Percentiles rank a stretch among this genome's conserved stretches.
Conservation (phyloP, 2,888 invertebrate genomes). For the Plebejus argus region DNA sequence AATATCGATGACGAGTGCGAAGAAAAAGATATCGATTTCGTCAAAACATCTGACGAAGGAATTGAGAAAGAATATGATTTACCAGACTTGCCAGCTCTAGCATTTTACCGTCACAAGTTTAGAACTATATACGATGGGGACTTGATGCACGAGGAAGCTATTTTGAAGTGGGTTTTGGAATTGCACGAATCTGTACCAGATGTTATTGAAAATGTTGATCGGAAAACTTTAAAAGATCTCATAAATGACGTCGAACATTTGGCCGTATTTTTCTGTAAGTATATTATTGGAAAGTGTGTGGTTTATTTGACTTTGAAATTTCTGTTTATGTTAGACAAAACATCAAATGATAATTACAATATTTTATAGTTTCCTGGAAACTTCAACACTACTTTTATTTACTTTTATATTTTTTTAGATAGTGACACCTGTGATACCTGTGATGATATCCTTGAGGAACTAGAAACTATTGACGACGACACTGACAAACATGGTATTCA, state of each 20-base stretch:
- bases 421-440: constrained; percentile 93
- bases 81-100: constrained; percentile 88
- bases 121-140: constrained; percentile 94
- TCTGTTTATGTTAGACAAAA: not conserved
- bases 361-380: not conserved
- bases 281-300: not conserved
- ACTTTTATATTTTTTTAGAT: constrained; percentile 72
- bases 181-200: constrained; percentile 92
- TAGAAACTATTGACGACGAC: constrained; percentile 96
- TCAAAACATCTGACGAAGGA: constrained; percentile 94
- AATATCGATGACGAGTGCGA: constrained; percentile 97
- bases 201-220: constrained; percentile 94
- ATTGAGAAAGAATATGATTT: constrained; percentile 94
- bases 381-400: not conserved
- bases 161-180: constrained; percentile 93
- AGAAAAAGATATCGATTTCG: constrained; percentile 94
- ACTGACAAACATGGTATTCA: constrained; percentile 96
- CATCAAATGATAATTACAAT: not conserved
- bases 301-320: not conserved
- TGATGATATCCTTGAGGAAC: constrained; percentile 90
- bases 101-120: constrained; percentile 93
- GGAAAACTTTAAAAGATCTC: constrained; percentile 92
- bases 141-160: constrained; percentile 94
- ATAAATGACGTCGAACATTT: constrained; percentile 95
- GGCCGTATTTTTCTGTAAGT: constrained; percentile 95